phyloP scores from a whole-genome alignment of 2,113 vertebrate genomes.

The Laterallus jamaicensis region DNA sequence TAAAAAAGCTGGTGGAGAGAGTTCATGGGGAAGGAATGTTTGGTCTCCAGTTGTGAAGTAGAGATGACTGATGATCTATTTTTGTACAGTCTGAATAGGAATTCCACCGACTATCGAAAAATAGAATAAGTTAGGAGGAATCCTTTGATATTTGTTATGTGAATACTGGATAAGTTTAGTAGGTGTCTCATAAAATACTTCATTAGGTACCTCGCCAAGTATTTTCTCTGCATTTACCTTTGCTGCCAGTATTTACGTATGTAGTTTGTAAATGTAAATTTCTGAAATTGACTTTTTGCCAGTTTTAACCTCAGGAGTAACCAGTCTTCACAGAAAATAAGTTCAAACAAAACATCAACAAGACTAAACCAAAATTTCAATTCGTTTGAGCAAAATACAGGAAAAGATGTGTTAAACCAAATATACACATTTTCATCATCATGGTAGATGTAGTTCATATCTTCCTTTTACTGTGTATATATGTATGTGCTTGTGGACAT shows the following conservation, averaged over 20 bases:
- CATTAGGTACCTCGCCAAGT: not conserved
- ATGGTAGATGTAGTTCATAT: not conserved
- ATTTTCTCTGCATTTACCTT: not conserved
- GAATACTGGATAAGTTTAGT: not conserved
- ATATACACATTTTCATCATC: not conserved
- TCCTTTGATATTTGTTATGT: not conserved
- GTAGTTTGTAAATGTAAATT: not conserved
- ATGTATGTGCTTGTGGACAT: rapidly evolving
- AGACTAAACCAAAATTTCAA: not conserved
- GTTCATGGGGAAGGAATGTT: not conserved
- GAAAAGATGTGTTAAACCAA: not conserved
- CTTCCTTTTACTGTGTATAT: not conserved
- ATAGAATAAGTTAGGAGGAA: not conserved
- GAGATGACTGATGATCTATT: not conserved
- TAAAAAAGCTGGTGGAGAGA: rapidly evolving
- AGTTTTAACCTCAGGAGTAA: not conserved
- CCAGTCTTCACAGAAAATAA: not conserved
- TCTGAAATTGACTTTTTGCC: not conserved
- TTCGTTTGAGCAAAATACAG: not conserved
- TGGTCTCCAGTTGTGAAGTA: not conserved
- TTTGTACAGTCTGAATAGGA: not conserved
- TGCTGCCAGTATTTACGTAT: not conserved
- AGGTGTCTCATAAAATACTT: not conserved
- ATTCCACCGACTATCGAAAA: not conserved
- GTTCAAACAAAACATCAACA: not conserved